These are phyloP conservation scores for Anastrepha ludens DNA, from an alignment of 1,140 invertebrate species.

Conservation along the genomic window DNA sequence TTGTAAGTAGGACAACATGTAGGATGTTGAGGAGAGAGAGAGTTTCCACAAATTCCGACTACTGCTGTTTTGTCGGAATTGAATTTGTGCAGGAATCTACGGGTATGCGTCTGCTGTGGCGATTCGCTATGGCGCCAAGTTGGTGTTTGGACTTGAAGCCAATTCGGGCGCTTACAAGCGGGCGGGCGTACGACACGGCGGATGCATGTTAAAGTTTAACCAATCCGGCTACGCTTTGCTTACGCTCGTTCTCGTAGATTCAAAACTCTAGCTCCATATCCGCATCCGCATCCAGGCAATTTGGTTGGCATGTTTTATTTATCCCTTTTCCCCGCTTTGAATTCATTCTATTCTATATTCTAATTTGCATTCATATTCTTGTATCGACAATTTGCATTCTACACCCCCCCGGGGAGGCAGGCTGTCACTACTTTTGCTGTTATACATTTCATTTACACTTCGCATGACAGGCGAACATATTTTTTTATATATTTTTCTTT, in stretches of 20 bases:
- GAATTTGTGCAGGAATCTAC: neutral
- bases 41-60: neutral
- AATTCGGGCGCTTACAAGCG: no score
- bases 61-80: neutral
- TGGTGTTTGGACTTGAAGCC: neutral
- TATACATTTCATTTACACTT: slow-evolving; percentile 29
- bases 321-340: neutral
- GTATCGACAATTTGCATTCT: slow-evolving; percentile 46
- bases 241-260: neutral
- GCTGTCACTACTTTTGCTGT: neutral
- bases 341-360: slow-evolving; percentile 23
- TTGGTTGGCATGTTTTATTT: neutral
- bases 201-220: neutral
- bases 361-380: slow-evolving; percentile 45
- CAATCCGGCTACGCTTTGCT: neutral
- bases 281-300: neutral
- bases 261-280: neutral
- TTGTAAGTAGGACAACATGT: neutral
- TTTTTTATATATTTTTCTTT: neutral
- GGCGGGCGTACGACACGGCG: neutral
- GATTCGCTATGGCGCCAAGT: neutral
- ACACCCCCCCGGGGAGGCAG: neutral
- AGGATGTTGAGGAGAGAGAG: neutral
- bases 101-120: neutral
- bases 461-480: neutral